Percentiles rank a stretch among this genome's conserved stretches.
These are phyloP conservation scores for Semnornis frantzii DNA, from an alignment of 2,113 vertebrate genomes.

Conservation along the genomic window DNA sequence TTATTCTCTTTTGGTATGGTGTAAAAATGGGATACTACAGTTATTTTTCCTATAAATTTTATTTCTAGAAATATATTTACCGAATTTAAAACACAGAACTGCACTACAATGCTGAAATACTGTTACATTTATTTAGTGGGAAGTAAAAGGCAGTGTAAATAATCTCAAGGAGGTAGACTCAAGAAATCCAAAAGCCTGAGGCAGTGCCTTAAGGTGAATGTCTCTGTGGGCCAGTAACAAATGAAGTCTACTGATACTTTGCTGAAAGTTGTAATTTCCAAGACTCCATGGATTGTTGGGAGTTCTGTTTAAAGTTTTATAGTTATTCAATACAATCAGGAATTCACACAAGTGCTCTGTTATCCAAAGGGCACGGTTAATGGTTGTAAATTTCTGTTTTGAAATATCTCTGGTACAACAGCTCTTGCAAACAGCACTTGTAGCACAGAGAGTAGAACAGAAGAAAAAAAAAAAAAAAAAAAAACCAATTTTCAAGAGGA, in stretches of 20 bases:
- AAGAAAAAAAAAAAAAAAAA: not conserved
- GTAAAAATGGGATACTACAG: not conserved
- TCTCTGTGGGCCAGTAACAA: conserved; percentile 24
- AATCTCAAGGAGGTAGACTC: not conserved
- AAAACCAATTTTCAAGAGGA: too few species aligned
- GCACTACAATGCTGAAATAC: not conserved
- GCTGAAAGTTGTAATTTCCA: not conserved
- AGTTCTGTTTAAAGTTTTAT: not conserved
- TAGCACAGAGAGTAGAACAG: not conserved
- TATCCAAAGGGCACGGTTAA: not conserved
- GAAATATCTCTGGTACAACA: not conserved
- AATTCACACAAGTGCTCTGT: not conserved
- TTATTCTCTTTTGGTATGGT: not conserved
- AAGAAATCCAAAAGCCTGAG: not conserved
- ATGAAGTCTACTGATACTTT: not conserved
- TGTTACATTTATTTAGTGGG: not conserved
- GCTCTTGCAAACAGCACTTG: not conserved
- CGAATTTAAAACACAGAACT: not conserved
- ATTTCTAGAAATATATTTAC: not conserved
- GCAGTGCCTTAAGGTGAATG: not conserved
- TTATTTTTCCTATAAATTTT: not conserved
- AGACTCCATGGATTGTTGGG: not conserved
- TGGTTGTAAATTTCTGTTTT: not conserved
- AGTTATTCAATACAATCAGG: not conserved
- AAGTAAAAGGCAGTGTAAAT: not conserved